These are phyloP conservation scores for Brachionus asplanchnoidis DNA, from an alignment of 1,140 invertebrate species.

Conservation along the genomic window DNA sequence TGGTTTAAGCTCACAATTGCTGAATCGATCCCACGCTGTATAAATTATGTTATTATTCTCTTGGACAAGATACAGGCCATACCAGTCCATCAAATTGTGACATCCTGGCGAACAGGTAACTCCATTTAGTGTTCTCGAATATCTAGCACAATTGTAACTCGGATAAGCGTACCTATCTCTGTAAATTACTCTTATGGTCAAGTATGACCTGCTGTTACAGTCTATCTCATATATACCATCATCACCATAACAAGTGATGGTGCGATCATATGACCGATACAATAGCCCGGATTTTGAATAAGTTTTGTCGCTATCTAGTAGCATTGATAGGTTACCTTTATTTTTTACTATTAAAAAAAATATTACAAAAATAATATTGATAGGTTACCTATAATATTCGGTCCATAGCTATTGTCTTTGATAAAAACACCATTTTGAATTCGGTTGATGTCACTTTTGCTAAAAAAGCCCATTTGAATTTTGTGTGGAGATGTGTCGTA, in stretches of 20 bases:
- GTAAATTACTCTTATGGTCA: background rate
- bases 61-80: background rate
- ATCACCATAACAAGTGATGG: background rate
- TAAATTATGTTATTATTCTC: background rate
- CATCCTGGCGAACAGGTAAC: background rate
- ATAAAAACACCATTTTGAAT: background rate
- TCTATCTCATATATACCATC: background rate
- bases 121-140: background rate
- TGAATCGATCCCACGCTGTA: background rate
- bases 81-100: background rate
- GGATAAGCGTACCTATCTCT: background rate
- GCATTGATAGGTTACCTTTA: background rate
- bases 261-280: background rate
- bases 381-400: background rate
- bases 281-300: background rate
- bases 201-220: background rate
- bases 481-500: background rate
- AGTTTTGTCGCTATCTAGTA: background rate
- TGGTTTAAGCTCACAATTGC: background rate
- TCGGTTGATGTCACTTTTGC: background rate
- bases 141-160: background rate
- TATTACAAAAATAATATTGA: too few species aligned
- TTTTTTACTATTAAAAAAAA: too few species aligned
- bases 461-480: conserved; percentile 10
- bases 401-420: background rate